These are phyloP conservation scores for Piscicola geometra DNA, from an alignment of 2,888 invertebrate species.

Conservation along the genomic window DNA sequence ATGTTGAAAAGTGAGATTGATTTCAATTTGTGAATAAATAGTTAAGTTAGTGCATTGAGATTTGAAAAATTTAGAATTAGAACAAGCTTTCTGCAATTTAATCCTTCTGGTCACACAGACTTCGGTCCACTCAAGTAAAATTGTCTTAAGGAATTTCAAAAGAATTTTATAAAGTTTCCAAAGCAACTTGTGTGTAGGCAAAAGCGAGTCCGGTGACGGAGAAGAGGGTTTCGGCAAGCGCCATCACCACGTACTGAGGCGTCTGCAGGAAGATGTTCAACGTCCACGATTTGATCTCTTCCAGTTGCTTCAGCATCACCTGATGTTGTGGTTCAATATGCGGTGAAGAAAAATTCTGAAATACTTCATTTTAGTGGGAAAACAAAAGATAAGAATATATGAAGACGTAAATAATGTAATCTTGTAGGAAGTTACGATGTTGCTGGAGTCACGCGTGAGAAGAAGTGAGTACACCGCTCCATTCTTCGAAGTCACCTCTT, in stretches of 20 bases:
- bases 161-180: no score
- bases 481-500: constrained; percentile 26
- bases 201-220: constrained; percentile 44
- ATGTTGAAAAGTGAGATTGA: no score
- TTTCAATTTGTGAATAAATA: no score
- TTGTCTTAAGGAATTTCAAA: no score
- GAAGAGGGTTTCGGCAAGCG: constrained; percentile 44
- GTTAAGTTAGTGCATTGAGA: no score
- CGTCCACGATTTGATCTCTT: constrained; percentile 39
- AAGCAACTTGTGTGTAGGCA: constrained; percentile 44
- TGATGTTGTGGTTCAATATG: no score
- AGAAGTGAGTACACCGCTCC: constrained; percentile 34
- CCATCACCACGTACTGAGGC: constrained; percentile 45
- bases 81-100: no score
- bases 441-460: constrained; percentile 4
- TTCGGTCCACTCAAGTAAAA: no score
- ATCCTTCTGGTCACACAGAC: no score
- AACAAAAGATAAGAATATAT: neutral
- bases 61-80: no score
- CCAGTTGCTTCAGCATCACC: constrained; percentile 29
- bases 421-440: neutral
- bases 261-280: constrained; percentile 43
- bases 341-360: neutral
- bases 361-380: neutral
- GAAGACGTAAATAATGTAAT: neutral